Percentiles rank a stretch among this genome's conserved stretches.
phyloP scores from a whole-genome alignment of 2,797 vertebrate species.

The Salmo trutta region DNA sequence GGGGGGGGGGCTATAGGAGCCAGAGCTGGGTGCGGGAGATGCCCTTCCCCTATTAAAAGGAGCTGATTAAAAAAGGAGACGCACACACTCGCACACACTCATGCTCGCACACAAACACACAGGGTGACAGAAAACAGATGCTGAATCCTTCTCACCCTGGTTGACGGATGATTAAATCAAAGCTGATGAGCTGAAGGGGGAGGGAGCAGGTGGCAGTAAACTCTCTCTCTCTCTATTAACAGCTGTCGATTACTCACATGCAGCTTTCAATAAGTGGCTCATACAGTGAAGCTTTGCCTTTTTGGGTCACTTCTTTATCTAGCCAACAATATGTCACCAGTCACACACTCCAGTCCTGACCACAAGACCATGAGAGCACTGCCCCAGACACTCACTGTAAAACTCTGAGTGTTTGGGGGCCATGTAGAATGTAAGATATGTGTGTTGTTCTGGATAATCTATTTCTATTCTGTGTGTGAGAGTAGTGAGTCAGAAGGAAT shows the following conservation, averaged over 20 bases:
- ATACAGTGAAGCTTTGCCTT: conserved; percentile 65
- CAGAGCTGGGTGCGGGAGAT: conserved; percentile 57
- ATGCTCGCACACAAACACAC: background rate
- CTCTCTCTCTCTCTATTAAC: conserved; percentile 22
- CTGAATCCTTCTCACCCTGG: conserved; percentile 68
- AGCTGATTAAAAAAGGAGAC: conserved; percentile 61
- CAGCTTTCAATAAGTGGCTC: conserved; percentile 43
- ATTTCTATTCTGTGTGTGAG: background rate
- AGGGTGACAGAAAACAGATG: conserved; percentile 36
- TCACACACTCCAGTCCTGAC: conserved; percentile 35
- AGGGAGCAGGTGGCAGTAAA: conserved; percentile 75
- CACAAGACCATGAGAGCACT: background rate
- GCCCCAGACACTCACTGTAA: conserved; percentile 1
- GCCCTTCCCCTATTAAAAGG: conserved; percentile 56
- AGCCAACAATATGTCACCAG: conserved; percentile 69
- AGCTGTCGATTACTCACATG: conserved; percentile 19
- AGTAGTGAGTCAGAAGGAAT: background rate
- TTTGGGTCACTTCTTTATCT: conserved; percentile 75
- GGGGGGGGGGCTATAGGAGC: conserved; percentile 41
- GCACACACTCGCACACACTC: background rate
- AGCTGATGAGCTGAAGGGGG: conserved; percentile 72
- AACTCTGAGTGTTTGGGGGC: background rate
- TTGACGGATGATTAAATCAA: conserved; percentile 77
- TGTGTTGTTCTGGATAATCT: background rate
- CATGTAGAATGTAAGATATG: background rate